Conservation (phyloP, 2,797 vertebrate species). For the Bryconaethiops microstoma region DNA sequence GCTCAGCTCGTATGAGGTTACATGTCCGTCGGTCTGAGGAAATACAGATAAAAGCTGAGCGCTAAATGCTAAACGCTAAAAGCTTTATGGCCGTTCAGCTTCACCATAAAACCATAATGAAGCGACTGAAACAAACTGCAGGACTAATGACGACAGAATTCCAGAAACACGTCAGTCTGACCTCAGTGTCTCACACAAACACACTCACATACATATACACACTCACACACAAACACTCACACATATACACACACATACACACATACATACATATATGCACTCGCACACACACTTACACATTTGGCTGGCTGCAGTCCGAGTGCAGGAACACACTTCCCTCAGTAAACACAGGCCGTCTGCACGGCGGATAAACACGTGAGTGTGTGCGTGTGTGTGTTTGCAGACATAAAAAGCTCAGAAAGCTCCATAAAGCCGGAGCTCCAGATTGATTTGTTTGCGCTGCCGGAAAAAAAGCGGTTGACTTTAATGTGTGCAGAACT, state of each 20-base stretch:
- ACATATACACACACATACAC: not conserved
- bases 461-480: conserved; percentile 65
- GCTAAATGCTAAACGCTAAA: conserved; percentile 27
- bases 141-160: conserved; percentile 37
- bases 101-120: conserved; percentile 35
- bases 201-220: not conserved
- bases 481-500: conserved; percentile 76
- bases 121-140: not conserved
- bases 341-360: conserved; percentile 50
- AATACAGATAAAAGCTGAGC: conserved; percentile 24
- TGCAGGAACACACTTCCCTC: conserved; percentile 39
- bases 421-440: conserved; percentile 64
- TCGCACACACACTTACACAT: not conserved
- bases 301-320: not conserved
- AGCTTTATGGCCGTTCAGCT: conserved; percentile 37
- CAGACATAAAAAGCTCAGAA: conserved; percentile 70
- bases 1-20: not conserved
- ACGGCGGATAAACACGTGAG: conserved; percentile 39
- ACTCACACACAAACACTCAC: no score
- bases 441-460: conserved; percentile 77
- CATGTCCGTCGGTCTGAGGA: conserved; percentile 27
- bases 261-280: no score
- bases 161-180: conserved; percentile 26
- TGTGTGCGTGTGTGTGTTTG: conserved; percentile 70
- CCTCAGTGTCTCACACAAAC: not conserved